A percentile compares a stretch with the other conserved stretches of the same genome.
These are phyloP conservation scores for Tragelaphus oryx DNA, from an alignment of 2,797 vertebrate genomes.

Conservation along the genomic window DNA sequence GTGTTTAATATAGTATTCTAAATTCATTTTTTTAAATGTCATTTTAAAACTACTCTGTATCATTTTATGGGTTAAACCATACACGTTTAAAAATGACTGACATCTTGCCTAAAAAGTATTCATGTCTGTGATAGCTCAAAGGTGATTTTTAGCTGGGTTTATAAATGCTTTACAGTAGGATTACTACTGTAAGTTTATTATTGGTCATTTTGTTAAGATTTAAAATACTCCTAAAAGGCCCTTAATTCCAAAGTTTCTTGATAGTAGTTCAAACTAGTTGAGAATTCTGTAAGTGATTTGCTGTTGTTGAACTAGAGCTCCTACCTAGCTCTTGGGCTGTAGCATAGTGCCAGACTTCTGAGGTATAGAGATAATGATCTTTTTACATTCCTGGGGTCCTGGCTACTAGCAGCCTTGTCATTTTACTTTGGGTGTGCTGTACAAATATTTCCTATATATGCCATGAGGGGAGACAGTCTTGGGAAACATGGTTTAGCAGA, in stretches of 20 bases:
- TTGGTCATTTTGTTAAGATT: conserved; percentile 25
- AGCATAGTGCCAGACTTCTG: background rate
- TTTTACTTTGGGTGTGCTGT: background rate
- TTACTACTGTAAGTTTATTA: background rate
- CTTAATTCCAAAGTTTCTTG: conserved; percentile 3
- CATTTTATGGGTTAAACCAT: background rate
- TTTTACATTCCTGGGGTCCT: background rate
- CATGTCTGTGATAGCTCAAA: background rate
- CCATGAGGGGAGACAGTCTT: background rate
- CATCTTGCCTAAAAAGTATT: background rate
- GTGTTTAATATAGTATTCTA: no score
- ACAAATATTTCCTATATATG: background rate
- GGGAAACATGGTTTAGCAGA: background rate
- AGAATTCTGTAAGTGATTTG: background rate
- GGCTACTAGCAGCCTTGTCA: background rate
- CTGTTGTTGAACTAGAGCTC: background rate
- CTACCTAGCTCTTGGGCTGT: background rate
- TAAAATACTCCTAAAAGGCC: background rate
- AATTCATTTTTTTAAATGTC: background rate
- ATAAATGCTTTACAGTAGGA: conserved; percentile 17
- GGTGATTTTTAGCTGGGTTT: background rate
- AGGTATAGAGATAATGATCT: background rate
- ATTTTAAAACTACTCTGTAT: background rate
- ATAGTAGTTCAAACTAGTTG: background rate
- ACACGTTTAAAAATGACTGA: background rate